Evolutionary conservation across 2,888 invertebrate species (phyloP).

Genomic region (Alsophila aescularia): DNA sequence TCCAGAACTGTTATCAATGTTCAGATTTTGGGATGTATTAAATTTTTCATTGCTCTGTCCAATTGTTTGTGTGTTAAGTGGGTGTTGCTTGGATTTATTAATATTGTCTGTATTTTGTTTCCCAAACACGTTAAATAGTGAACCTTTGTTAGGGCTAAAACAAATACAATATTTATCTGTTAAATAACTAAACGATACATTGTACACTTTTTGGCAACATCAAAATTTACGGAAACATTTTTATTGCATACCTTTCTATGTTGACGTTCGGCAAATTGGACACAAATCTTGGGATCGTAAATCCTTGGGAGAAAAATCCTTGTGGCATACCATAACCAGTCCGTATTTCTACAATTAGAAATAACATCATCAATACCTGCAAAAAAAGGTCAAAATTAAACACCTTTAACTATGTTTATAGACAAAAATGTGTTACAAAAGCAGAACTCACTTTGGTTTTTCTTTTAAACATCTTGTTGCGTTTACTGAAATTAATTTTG

Average conservation of each 20-base stretch:
- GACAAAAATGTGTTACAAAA: neutral
- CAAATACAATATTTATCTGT: neutral
- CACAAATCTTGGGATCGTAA: slow-evolving; percentile 3
- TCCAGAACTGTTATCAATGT: neutral
- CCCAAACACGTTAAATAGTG: slow-evolving; percentile 5
- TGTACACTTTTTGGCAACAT: neutral
- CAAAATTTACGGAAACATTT: too few species aligned
- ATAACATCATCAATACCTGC: neutral
- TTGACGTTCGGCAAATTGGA: slow-evolving; percentile 8
- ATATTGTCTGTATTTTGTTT: neutral
- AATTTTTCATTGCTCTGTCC: neutral
- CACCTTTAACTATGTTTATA: neutral
- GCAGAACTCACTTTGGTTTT: slow-evolving; percentile 10
- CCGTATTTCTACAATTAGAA: neutral
- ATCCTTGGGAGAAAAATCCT: slow-evolving; percentile 15
- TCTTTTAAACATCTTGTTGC: slow-evolving; percentile 6
- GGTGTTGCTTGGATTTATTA: neutral
- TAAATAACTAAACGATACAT: neutral
- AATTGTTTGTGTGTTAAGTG: neutral
- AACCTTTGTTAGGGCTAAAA: slow-evolving; percentile 6
- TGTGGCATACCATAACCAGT: slow-evolving; percentile 7
- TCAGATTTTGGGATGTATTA: neutral
- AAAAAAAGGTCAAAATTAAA: neutral
- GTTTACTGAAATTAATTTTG: neutral
- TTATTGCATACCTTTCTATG: slow-evolving; percentile 14